Percentiles rank a stretch among this genome's conserved stretches.
phyloP scores from a whole-genome alignment of 2,888 invertebrate species.

The Tetanocera ferruginea region DNA sequence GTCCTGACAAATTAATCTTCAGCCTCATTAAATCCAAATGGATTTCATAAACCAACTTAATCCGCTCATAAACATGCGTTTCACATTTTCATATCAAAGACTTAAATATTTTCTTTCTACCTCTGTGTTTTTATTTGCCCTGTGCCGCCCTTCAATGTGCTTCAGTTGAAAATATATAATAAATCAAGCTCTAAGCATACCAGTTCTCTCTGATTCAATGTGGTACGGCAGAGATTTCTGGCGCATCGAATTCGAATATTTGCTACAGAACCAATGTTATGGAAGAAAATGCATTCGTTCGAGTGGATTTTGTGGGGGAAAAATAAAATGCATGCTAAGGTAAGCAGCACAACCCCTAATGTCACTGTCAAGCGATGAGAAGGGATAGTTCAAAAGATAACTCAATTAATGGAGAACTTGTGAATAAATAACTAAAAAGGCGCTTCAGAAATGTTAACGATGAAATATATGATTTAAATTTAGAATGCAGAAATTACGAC shows the following conservation, averaged over 20 bases:
- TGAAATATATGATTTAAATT: not conserved
- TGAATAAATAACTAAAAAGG: no score
- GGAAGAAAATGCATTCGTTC: not conserved
- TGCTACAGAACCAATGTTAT: constrained; percentile 9
- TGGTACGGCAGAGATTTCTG: constrained; percentile 1
- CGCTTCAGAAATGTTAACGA: no score
- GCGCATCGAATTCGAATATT: constrained; percentile 26
- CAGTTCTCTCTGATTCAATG: constrained; percentile 15
- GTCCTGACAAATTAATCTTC: constrained; percentile 51
- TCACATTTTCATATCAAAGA: constrained; percentile 43
- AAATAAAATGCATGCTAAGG: not conserved
- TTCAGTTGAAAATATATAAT: constrained; percentile 2
- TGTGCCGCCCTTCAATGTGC: not conserved
- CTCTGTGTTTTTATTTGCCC: not conserved
- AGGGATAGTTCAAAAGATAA: not conserved
- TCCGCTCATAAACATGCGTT: constrained; percentile 63
- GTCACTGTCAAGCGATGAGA: not conserved
- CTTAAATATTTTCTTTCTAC: not conserved
- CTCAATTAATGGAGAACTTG: not conserved
- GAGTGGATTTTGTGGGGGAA: not conserved
- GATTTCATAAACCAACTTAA: constrained; percentile 58
- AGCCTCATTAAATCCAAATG: constrained; percentile 61
- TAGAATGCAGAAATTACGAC: not conserved
- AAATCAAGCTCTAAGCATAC: constrained; percentile 27
- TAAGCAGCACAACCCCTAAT: not conserved